Base-by-base conservation (phyloP, 2,797 vertebrate genomes). In the Fratercula arctica region DNA sequence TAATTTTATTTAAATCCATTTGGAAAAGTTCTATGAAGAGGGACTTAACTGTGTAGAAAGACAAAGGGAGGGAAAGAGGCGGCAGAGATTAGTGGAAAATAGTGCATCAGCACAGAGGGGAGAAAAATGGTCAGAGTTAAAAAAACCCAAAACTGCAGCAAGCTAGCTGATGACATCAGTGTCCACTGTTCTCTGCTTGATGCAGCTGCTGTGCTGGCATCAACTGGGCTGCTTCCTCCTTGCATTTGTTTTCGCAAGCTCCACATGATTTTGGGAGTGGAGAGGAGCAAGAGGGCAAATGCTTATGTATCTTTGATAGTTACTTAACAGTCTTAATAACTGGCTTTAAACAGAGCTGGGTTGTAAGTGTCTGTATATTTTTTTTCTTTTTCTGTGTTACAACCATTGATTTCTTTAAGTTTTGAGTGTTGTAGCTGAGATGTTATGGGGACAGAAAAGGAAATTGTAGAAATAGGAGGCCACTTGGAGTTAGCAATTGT, bases 121-220 rank as follows among this genome's bases (percentile, higher is more conserved):
- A 14, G 45, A 59, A 60, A 81, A 93, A 72, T 53, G 28, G 17
- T 73, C 37, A 54, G 79, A 74, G 28, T 28, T 4, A 51, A 90
- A 94, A 11, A 60, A 81, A 90, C 17, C 31, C n/a, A 59, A 24
- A 79, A 25, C 31, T 81, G 76, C 82, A 83, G 78, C 53, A 67
- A 60, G 51, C 80, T 69, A 15, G 50, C 51, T 57, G 76, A 54
- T 89, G 73, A 75, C 73, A 75, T 93, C 91, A 81, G 41, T 93
- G 92, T 84, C 69, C 76, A 46, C 64, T 53, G 43, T n/a, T 77
- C 31, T 21, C 45, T 43, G 76, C 1, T 63, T 53, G 13, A 26
- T 82, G 83, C 73, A 66, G 79, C 91, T 95, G 82, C 87, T 91
- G 24, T 66, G 79, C 53, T 89, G 72, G 53, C 60, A 68, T 82